Evolutionary conservation across 1,140 invertebrate genomes (phyloP).

Genomic region (Berghia stephanieae): DNA sequence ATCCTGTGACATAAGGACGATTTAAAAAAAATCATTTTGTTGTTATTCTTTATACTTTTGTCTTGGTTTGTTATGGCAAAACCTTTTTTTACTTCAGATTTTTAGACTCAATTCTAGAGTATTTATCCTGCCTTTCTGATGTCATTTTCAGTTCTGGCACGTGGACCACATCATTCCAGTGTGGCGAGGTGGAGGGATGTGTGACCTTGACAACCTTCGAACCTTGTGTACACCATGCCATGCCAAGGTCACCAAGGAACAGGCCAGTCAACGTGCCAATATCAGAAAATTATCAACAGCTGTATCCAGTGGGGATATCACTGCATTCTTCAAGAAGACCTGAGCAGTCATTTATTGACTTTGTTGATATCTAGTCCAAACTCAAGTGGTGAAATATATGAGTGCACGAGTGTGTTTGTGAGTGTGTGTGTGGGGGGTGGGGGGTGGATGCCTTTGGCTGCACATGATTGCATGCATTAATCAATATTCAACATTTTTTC

Average conservation of each 20-base stretch:
- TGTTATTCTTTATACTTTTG: too few relatives aligned
- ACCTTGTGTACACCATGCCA: constrained; percentile 62
- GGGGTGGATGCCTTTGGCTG: background rate
- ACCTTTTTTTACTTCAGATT: constrained; percentile 25
- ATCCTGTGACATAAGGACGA: too few relatives aligned
- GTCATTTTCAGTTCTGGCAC: constrained; percentile 63
- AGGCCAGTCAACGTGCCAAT: constrained; percentile 47
- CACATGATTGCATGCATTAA: background rate
- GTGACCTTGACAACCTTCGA: constrained; percentile 64
- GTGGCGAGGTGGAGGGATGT: constrained; percentile 62
- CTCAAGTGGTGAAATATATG: background rate
- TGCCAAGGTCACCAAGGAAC: constrained; percentile 52
- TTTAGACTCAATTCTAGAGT: too few relatives aligned
- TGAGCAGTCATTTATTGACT: constrained; percentile 2
- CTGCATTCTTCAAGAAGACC: constrained; percentile 55
- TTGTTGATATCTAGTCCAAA: background rate
- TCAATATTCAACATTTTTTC: background rate
- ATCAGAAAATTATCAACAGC: constrained; percentile 42
- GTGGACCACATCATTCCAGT: constrained; percentile 62
- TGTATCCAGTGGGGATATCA: constrained; percentile 48
- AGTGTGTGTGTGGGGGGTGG: background rate
- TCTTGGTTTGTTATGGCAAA: background rate
- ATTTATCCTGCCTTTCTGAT: background rate
- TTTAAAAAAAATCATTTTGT: too few relatives aligned
- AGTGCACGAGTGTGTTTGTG: background rate